Evolutionary conservation across 2,113 vertebrate species (phyloP).

Genomic region (Tor tambroides): DNA sequence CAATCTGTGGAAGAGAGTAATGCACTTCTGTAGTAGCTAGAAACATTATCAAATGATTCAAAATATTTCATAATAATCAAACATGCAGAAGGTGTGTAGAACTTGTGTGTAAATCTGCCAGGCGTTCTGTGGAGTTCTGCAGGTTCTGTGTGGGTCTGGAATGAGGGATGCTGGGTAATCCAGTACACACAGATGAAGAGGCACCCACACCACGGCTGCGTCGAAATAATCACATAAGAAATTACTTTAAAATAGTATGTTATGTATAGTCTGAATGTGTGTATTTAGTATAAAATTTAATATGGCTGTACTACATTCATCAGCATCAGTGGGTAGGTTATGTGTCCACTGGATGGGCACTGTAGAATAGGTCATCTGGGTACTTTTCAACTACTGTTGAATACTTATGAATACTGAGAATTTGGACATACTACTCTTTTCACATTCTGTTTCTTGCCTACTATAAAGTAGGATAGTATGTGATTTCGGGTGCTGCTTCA

Average conservation of each 20-base stretch:
- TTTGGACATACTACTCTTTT: background rate
- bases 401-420: background rate
- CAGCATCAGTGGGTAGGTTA: background rate
- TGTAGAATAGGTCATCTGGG: background rate
- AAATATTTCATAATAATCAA: background rate
- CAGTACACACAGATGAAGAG: no score
- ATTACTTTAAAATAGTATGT: background rate
- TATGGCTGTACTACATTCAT: background rate
- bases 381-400: background rate
- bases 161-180: background rate
- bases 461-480: background rate
- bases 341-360: background rate
- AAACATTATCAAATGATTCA: background rate
- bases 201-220: background rate
- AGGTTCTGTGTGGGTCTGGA: background rate
- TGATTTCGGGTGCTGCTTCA: conserved; percentile 31
- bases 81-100: background rate
- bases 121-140: background rate
- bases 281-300: background rate
- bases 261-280: background rate
- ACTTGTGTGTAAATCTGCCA: background rate
- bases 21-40: background rate
- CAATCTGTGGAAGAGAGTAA: background rate
- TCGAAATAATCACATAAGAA: background rate
- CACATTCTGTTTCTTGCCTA: background rate